Evolutionary conservation across 37 sponge, comb jelly and placozoan genomes (phyloP), one percentile per base, ranked within the genome.

Genomic region (Spongia lamella): DNA sequence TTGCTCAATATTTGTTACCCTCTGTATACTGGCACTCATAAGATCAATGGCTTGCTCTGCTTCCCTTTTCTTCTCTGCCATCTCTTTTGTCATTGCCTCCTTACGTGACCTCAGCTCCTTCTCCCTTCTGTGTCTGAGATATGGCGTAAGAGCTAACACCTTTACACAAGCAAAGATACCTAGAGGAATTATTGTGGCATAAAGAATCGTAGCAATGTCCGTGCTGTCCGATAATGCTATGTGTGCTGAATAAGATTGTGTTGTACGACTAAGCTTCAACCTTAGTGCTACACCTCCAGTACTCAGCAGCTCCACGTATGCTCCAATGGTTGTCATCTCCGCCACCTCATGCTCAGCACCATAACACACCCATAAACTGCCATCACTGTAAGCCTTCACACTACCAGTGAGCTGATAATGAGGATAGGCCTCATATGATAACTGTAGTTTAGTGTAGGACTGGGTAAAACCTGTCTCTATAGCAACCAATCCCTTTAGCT

Each of bases 1-100:
- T 33, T 82, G 80, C 70, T 97, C 99, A 6, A 61, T 35, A 14
- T 19, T 37, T 2, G 89, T 63, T 6, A 75, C 72, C 27, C 93
- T 52, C 66, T 97, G 88, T 4, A 93, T 70, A 22, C 90, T 86
- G 29, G 84, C 93, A 43, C 63, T 70, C 99, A 97, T 97, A 20
- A 97, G 85, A n/a, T 82, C 84, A 40, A 97, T 66, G 24, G 93
- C 90, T 21, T 87, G 71, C 55, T 79, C 82, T n/a, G 96, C 92
- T 55, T 88, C 89, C 21, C 55, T 64, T 66, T 78, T 83, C 76
- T 54, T 82, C 36, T 79, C 78, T 35, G 58, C 51, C 72, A 77
- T 67, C 55, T 82, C 82, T 38, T 55, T 81, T 0, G 63, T 37
- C 56, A 73, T 77, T 61, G 83, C 86, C 3, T 58, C 59, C 57